These are phyloP conservation scores for Penelope pileata DNA, from an alignment of 2,113 vertebrate genomes.

Conservation along the genomic window DNA sequence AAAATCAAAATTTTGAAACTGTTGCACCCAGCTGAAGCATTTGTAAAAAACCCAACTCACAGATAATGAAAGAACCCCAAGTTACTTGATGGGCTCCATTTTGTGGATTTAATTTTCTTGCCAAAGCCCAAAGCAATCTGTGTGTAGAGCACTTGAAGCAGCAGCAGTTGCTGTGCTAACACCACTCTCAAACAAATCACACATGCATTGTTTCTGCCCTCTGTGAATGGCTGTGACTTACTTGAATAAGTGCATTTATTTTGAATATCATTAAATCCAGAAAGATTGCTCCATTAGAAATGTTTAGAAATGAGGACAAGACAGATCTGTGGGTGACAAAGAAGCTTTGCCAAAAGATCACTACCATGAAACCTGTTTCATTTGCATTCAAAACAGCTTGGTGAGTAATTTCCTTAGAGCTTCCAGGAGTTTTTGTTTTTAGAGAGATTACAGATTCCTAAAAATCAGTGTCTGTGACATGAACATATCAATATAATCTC, in stretches of 20 bases:
- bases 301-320: neutral
- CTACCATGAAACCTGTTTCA: neutral
- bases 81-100: neutral
- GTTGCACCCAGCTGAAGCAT: neutral
- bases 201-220: accelerated
- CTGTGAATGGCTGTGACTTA: neutral
- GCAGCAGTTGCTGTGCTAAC: neutral
- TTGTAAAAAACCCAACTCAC: neutral
- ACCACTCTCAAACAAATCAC: neutral
- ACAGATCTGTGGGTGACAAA: neutral
- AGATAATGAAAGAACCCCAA: neutral
- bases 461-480: neutral
- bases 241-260: neutral
- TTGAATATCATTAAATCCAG: neutral
- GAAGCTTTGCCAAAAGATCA: neutral
- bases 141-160: neutral
- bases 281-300: neutral
- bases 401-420: neutral
- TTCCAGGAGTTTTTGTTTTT: neutral
- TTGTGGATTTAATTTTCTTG: neutral
- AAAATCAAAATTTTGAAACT: neutral
- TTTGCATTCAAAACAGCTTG: neutral
- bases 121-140: neutral
- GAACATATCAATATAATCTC: neutral
- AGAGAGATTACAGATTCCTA: neutral